Evolutionary conservation across 2,888 invertebrate species (phyloP).

Genomic region (Xanthia icteritia): DNA sequence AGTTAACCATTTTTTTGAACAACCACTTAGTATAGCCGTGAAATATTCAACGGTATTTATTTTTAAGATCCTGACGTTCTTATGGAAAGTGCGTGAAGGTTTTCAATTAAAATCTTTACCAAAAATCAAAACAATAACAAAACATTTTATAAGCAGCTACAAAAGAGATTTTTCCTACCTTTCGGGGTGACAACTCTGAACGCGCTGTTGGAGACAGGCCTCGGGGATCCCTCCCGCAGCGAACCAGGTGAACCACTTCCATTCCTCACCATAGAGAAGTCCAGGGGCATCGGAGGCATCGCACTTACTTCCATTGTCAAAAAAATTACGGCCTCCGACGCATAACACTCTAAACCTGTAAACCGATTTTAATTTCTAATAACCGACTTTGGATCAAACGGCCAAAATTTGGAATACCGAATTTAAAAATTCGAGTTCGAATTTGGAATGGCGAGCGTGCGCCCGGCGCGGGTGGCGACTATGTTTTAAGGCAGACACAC

Average conservation of each 20-base stretch:
- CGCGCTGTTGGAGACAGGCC: slow-evolving; percentile 90
- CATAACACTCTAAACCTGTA: slow-evolving; percentile 72
- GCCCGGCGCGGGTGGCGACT: slow-evolving; percentile 83
- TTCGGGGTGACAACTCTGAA: slow-evolving; percentile 93
- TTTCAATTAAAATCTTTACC: neutral
- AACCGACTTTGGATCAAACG: slow-evolving; percentile 44
- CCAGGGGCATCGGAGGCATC: slow-evolving; percentile 92
- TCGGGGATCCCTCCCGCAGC: slow-evolving; percentile 83
- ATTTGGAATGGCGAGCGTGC: slow-evolving; percentile 82
- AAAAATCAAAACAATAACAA: slow-evolving; percentile 55
- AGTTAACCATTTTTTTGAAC: slow-evolving; percentile 12
- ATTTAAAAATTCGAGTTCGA: slow-evolving; percentile 72
- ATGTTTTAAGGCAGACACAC: slow-evolving; percentile 85
- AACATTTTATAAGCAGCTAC: neutral
- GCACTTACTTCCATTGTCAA: slow-evolving; percentile 91
- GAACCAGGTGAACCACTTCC: slow-evolving; percentile 81
- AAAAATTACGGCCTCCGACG: slow-evolving; percentile 70
- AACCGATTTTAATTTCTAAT: slow-evolving; percentile 53
- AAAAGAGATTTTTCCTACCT: slow-evolving; percentile 79
- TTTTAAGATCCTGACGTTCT: neutral
- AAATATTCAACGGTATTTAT: neutral
- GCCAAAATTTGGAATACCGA: slow-evolving; percentile 61
- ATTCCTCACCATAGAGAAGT: slow-evolving; percentile 91
- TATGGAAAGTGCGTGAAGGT: too few species aligned
- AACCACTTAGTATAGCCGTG: neutral